A percentile compares a stretch with the other conserved stretches of the same genome.
Conservation (phyloP, 2,113 vertebrate genomes). For the Craseonycteris thonglongyai region DNA sequence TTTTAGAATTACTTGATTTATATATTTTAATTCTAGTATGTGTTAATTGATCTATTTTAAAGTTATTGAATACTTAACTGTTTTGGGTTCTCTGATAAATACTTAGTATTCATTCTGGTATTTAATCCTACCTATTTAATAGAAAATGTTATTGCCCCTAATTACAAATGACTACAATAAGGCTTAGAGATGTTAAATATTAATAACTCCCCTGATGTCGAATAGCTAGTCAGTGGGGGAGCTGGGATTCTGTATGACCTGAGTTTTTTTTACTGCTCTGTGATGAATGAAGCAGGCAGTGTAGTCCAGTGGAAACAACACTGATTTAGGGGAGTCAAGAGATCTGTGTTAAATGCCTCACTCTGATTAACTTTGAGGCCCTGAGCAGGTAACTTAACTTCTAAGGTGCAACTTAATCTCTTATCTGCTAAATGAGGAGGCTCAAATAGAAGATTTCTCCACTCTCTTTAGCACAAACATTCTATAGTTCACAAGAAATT, state of each 20-base stretch:
- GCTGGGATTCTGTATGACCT: neutral
- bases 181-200: neutral
- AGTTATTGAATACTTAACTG: neutral
- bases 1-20: conserved; percentile 24
- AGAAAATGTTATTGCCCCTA: neutral
- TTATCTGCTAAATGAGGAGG: neutral
- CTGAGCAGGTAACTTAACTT: neutral
- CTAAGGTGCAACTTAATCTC: neutral
- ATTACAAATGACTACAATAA: neutral
- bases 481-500: neutral
- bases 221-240: neutral
- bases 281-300: neutral
- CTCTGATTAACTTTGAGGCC: neutral
- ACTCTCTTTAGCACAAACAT: neutral
- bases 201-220: neutral
- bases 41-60: neutral
- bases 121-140: neutral
- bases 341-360: neutral
- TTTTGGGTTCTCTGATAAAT: neutral
- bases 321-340: neutral
- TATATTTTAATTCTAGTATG: neutral
- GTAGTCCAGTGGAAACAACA: neutral
- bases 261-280: neutral
- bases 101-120: neutral
- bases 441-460: neutral